Conservation (phyloP, 2,113 vertebrate species). For the Xiphorhynchus elegans region DNA sequence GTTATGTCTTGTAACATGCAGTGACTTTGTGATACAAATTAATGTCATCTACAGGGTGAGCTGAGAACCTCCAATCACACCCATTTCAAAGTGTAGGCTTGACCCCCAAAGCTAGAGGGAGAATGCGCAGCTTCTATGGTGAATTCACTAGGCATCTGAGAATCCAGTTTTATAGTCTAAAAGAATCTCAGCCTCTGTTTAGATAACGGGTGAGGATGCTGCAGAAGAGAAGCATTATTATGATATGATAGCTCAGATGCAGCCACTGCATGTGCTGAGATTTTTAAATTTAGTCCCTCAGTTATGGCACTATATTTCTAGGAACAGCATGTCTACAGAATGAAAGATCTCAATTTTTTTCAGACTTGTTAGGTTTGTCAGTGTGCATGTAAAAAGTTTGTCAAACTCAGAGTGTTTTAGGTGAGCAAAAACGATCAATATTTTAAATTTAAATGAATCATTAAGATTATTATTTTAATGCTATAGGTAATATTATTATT, state of each 20-base stretch:
- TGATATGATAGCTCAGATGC: background rate
- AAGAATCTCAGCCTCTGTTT: constrained; percentile 29
- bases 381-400: background rate
- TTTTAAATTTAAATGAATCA: background rate
- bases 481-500: background rate
- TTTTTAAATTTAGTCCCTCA: constrained; percentile 46
- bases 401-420: background rate
- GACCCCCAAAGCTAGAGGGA: background rate
- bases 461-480: constrained; percentile 15
- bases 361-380: background rate
- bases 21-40: background rate
- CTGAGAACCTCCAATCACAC: background rate
- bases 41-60: background rate
- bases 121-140: background rate
- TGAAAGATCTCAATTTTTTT: background rate
- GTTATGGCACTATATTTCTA: background rate
- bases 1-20: background rate
- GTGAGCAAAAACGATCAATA: constrained; percentile 3
- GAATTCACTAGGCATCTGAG: constrained; percentile 24
- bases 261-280: background rate
- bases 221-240: constrained; percentile 30
- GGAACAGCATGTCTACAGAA: background rate
- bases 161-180: constrained; percentile 3
- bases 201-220: constrained; percentile 40
- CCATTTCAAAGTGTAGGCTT: background rate